A percentile compares a stretch with the other conserved stretches of the same genome.
Conservation (phyloP, 2,888 invertebrate species). For the Tipula vernalis region DNA sequence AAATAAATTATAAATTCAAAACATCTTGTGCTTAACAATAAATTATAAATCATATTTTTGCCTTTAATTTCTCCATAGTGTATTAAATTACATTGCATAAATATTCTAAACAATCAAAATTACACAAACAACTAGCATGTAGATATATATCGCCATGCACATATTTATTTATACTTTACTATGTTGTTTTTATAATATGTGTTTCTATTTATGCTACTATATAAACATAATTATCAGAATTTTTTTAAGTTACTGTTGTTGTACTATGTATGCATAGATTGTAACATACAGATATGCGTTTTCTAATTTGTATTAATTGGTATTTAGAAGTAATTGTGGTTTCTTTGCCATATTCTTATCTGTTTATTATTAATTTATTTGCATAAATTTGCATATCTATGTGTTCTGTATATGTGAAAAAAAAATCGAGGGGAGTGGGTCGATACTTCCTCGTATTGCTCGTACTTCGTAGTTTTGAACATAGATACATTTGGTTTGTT, state of each 20-base stretch:
- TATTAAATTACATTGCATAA: background rate
- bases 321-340: background rate
- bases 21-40: background rate
- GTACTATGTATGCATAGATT: background rate
- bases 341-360: background rate
- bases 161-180: background rate
- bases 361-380: background rate
- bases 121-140: background rate
- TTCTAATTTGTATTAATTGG: background rate
- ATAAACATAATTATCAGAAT: background rate
- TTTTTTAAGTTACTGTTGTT: background rate
- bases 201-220: background rate
- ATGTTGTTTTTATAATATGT: background rate
- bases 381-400: background rate
- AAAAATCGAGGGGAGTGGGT: background rate
- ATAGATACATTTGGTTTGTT: too few relatives aligned
- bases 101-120: background rate
- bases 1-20: background rate
- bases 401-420: background rate
- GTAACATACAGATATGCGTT: background rate
- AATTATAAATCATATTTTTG: background rate
- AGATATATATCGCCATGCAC: background rate
- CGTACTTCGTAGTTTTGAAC: too few relatives aligned
- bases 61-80: background rate
- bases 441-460: background rate